These are phyloP conservation scores for Trichonephila clavipes DNA, from an alignment of 1,140 invertebrate genomes.

Conservation along the genomic window DNA sequence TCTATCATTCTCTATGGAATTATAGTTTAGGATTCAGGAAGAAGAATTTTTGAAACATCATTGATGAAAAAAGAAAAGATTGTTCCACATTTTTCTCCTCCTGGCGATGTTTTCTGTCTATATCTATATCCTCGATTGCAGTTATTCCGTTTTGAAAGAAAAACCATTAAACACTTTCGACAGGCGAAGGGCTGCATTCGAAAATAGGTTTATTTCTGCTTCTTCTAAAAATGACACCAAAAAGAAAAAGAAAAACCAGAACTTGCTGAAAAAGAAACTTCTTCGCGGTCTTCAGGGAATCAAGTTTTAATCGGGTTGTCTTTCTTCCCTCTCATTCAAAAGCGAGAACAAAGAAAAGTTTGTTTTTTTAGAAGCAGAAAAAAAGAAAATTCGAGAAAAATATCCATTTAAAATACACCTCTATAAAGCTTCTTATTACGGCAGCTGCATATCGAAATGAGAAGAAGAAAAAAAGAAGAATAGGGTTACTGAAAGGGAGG, in stretches of 20 bases:
- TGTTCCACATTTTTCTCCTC: not conserved
- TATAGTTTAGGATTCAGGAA: not conserved
- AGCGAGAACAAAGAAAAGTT: slow-evolving; percentile 38
- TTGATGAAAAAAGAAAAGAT: not conserved
- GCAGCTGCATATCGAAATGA: slow-evolving; percentile 10
- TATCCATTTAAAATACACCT: slow-evolving; percentile 45
- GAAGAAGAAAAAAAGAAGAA: not conserved
- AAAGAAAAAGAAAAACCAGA: not conserved
- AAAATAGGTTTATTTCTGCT: slow-evolving; percentile 8
- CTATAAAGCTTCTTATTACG: slow-evolving; percentile 44
- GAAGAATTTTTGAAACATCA: not conserved
- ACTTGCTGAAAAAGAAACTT: slow-evolving; percentile 40
- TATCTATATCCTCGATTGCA: not conserved
- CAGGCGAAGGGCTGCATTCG: not conserved
- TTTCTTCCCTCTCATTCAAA: slow-evolving; percentile 35
- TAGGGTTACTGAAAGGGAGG: not conserved
- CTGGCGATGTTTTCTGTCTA: not conserved
- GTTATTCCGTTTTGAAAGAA: not conserved
- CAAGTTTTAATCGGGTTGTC: slow-evolving; percentile 59
- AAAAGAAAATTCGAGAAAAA: slow-evolving; percentile 12
- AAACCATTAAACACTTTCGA: slow-evolving; percentile 12
- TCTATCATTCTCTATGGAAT: not conserved
- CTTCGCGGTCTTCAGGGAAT: slow-evolving; percentile 36
- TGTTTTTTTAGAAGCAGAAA: not conserved
- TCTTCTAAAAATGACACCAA: slow-evolving; percentile 16